phyloP scores from a whole-genome alignment of 2,797 vertebrate species.

The Artibeus jamaicensis region DNA sequence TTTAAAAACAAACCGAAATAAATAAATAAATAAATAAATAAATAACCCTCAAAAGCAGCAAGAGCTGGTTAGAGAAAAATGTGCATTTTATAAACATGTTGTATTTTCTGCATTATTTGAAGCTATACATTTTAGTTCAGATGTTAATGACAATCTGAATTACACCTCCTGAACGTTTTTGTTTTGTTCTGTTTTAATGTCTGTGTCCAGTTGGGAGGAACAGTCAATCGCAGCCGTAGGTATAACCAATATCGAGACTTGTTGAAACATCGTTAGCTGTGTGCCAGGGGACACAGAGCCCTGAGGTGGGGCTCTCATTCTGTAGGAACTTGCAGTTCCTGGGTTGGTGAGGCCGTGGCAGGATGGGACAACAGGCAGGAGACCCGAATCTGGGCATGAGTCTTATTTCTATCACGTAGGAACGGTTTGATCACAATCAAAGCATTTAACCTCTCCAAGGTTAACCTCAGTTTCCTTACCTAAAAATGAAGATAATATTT shows the following conservation, averaged over 20 bases:
- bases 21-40: too few relatives aligned
- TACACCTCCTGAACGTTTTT: neutral
- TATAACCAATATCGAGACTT: neutral
- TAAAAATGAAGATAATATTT: neutral
- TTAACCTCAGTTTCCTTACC: neutral
- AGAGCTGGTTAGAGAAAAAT: neutral
- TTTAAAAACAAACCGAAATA: too few relatives aligned
- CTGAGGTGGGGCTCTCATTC: neutral
- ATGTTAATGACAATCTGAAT: neutral
- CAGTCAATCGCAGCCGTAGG: neutral
- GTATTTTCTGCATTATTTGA: constrained; percentile 8
- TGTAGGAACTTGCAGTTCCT: neutral
- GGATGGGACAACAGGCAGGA: neutral
- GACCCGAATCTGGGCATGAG: neutral
- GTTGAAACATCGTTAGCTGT: neutral
- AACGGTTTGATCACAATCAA: neutral
- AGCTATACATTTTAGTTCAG: neutral
- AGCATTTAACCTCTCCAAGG: neutral
- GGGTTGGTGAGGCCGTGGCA: neutral
- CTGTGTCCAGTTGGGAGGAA: neutral
- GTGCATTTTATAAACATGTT: neutral
- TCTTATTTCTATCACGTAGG: neutral
- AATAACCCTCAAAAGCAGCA: neutral
- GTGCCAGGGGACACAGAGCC: neutral
- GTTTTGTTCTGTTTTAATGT: neutral